A percentile compares a stretch with the other conserved stretches of the same genome.
Conservation (phyloP, 2,113 vertebrate genomes). For the Holacanthus passer region DNA sequence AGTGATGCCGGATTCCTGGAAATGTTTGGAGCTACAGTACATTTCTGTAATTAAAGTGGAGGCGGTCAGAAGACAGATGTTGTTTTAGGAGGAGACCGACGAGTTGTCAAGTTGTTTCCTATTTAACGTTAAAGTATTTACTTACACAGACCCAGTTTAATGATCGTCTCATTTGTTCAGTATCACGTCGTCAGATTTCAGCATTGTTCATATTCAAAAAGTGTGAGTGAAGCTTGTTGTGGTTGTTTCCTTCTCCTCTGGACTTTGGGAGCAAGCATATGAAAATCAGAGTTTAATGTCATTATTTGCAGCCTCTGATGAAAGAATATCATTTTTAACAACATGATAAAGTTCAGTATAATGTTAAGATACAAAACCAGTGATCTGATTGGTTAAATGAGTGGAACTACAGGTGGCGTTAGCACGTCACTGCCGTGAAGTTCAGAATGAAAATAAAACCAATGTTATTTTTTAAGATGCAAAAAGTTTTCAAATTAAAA, state of each 20-base stretch:
- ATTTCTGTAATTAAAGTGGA: conserved; percentile 29
- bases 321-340: too few relatives aligned
- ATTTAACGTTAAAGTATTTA: neutral
- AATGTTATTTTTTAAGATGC: neutral
- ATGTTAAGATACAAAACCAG: too few relatives aligned
- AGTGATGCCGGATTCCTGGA: conserved; percentile 44
- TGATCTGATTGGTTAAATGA: too few relatives aligned
- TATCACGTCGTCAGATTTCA: neutral
- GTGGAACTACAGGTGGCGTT: too few relatives aligned
- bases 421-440: too few relatives aligned
- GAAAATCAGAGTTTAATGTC: neutral
- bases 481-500: neutral
- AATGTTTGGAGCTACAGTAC: neutral
- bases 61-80: neutral
- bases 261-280: neutral
- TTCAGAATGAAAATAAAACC: too few relatives aligned
- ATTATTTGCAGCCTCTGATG: too few relatives aligned
- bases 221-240: too few relatives aligned
- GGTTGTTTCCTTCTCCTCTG: too few relatives aligned
- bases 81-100: neutral
- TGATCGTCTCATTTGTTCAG: neutral
- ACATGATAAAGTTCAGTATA: too few relatives aligned
- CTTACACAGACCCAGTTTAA: neutral
- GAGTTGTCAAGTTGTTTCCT: neutral
- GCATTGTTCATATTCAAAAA: too few relatives aligned